Evolutionary conservation across 2,797 vertebrate genomes (phyloP).

Genomic region (Coilia nasus): DNA sequence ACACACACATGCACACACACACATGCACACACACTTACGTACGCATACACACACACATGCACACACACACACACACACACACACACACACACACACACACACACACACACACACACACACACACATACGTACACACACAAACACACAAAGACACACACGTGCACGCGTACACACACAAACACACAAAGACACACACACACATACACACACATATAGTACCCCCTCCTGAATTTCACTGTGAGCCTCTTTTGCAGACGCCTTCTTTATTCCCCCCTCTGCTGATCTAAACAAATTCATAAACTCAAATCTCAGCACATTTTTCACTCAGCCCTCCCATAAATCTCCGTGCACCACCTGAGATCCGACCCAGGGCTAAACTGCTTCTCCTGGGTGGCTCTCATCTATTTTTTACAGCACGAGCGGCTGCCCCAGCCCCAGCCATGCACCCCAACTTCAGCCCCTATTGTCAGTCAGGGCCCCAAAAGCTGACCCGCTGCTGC

Average conservation of each 20-base stretch:
- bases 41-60: neutral
- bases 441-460: neutral
- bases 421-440: neutral
- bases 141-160: neutral
- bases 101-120: neutral
- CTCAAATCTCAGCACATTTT: slow-evolving; percentile 46
- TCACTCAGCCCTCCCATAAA: slow-evolving; percentile 2
- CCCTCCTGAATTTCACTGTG: too few species aligned
- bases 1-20: neutral
- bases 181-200: neutral
- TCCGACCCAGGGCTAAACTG: neutral
- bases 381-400: neutral
- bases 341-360: slow-evolving; percentile 4
- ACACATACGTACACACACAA: neutral
- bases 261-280: slow-evolving; percentile 37
- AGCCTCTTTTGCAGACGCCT: slow-evolving; percentile 35
- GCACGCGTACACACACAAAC: neutral
- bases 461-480: neutral
- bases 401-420: neutral
- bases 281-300: slow-evolving; percentile 48
- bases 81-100: slow-evolving; percentile 20
- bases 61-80: slow-evolving; percentile 3
- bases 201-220: neutral
- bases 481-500: neutral
- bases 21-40: neutral